phyloP scores from a whole-genome alignment of 2,113 vertebrate species.

The Litocranius walleri region DNA sequence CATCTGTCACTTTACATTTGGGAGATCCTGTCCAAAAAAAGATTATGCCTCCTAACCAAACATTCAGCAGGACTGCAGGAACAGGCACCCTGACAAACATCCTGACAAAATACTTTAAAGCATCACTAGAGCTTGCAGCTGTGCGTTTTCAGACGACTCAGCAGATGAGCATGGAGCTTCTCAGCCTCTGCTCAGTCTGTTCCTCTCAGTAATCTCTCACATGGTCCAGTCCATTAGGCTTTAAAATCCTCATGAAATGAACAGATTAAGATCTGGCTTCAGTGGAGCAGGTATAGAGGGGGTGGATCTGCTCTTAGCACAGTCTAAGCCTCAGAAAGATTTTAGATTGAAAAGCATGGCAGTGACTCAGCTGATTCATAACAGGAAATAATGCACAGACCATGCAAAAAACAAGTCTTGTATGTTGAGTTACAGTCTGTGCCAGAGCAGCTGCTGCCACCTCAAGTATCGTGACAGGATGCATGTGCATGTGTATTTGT shows the following conservation, averaged over 20 bases:
- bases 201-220: slow-evolving; percentile 66
- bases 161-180: slow-evolving; percentile 61
- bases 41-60: slow-evolving; percentile 33
- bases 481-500: neutral
- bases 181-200: slow-evolving; percentile 38
- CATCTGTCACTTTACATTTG: slow-evolving; percentile 64
- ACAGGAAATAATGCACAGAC: neutral
- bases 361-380: neutral
- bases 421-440: neutral
- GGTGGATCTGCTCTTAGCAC: neutral
- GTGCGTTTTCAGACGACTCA: slow-evolving; percentile 60
- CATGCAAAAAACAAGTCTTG: neutral
- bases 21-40: slow-evolving; percentile 64
- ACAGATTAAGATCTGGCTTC: slow-evolving; percentile 13
- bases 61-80: slow-evolving; percentile 24
- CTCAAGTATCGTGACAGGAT: neutral
- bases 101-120: slow-evolving; percentile 54
- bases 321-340: neutral
- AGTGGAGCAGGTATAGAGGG: too few species aligned
- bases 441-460: neutral
- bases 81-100: slow-evolving; percentile 25
- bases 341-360: neutral
- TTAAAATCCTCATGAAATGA: slow-evolving; percentile 53
- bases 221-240: slow-evolving; percentile 63
- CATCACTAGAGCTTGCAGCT: slow-evolving; percentile 62